Base-by-base conservation (phyloP, 2,113 vertebrate genomes). In the Aspiorhynchus laticeps region DNA sequence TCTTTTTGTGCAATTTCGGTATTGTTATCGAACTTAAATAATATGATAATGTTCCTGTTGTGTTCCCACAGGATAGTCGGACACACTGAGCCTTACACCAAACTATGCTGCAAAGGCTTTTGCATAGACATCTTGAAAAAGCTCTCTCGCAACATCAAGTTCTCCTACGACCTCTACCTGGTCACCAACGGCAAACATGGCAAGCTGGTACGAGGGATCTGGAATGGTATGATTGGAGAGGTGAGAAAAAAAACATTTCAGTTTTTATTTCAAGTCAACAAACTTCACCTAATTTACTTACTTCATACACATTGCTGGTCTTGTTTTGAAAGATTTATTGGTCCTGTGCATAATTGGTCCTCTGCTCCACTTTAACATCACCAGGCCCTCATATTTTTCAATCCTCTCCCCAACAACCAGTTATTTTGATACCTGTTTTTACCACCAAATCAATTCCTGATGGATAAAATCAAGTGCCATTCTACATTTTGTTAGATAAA, bases 211-310 rank as follows among this genome's bases (percentile, higher is more conserved):
- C 96, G 97, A 0, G 98, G 98, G 8, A 96, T 98, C 53, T 99
- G 98, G 98, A 99, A 99, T 0, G 98, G 98, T 83, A 99, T 99
- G 98, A 99, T 99, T 11, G 98, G 98, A 88, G 98, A 99, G 98
- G 98, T 99, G 92, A 87, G 93, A 28, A 46, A 26, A 77, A 28
- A 46, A 26, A 77, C 7, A 4, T 2, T 24, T 12, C 75, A 19
- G 19, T 43, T 73, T 71, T 19, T 6, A 21, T 73, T 7, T 15
- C 3, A 21, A 69, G 59, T n/a, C 11, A 71, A 71, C n/a, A 10
- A 36, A 33, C 9, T 0, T 65, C 12, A 65, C 67, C 17, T 1
- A 7, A 24, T 73, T 38, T 38, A 38, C 8, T 36, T 19, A 19
- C 31, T 19, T 73, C 11, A n/a, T 2, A 14, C 21, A 41, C 38